Evolutionary conservation across 2,888 invertebrate genomes (phyloP).

Genomic region (Amblyteles armatorius): DNA sequence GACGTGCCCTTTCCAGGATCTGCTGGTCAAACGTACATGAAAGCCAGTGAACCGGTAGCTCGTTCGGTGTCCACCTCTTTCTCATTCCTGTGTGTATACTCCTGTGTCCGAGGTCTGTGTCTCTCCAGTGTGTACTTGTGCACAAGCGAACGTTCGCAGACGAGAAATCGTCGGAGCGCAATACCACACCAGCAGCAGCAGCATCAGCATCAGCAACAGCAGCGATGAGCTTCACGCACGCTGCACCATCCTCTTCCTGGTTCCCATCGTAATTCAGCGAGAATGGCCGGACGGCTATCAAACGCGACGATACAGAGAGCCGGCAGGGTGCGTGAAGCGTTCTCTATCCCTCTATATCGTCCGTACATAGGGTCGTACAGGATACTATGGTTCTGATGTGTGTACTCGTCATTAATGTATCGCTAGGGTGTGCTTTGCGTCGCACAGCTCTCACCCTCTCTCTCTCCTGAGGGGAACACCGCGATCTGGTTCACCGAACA

Average conservation of each 20-base stretch:
- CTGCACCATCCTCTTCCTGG: slow-evolving; percentile 49
- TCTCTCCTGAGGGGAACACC: neutral
- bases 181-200: slow-evolving; percentile 65
- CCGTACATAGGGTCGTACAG: neutral
- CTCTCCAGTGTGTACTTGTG: slow-evolving; percentile 36
- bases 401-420: slow-evolving; percentile 58
- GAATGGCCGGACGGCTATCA: slow-evolving; percentile 78
- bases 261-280: slow-evolving; percentile 79
- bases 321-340: slow-evolving; percentile 13
- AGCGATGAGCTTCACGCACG: slow-evolving; percentile 64
- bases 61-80: slow-evolving; percentile 40
- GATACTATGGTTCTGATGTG: slow-evolving; percentile 20
- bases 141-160: slow-evolving; percentile 36
- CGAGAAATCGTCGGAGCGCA: slow-evolving; percentile 76
- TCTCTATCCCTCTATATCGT: slow-evolving; percentile 16
- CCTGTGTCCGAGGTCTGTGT: neutral
- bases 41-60: slow-evolving; percentile 23
- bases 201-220: slow-evolving; percentile 29
- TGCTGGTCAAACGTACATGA: slow-evolving; percentile 25
- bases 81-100: slow-evolving; percentile 25
- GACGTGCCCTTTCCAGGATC: slow-evolving; percentile 22
- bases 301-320: slow-evolving; percentile 74
- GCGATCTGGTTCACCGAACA: slow-evolving; percentile 20
- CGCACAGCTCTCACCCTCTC: slow-evolving; percentile 16
- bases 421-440: slow-evolving; percentile 42